phyloP scores from a whole-genome alignment of 2,113 vertebrate genomes.

The Dissostichus mawsoni region DNA sequence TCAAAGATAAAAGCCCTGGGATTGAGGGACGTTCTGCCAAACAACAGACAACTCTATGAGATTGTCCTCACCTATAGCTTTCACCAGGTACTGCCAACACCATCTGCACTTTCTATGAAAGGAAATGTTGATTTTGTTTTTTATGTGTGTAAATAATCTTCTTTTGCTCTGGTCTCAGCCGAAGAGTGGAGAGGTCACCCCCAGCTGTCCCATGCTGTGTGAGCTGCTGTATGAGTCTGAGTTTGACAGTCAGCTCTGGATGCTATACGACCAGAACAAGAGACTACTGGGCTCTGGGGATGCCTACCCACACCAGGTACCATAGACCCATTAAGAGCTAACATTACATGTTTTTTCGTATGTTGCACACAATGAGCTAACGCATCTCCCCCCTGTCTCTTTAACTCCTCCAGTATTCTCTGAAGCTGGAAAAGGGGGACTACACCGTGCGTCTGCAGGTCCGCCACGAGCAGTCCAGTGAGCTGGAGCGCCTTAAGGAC shows the following conservation, averaged over 20 bases:
- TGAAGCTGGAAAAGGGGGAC: conserved; percentile 99
- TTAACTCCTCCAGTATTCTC: conserved; percentile 88
- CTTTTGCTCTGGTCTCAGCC: conserved; percentile 82
- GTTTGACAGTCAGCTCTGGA: conserved; percentile 98
- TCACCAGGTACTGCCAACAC: conserved; percentile 87
- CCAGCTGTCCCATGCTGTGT: conserved; percentile 95
- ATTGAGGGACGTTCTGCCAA: conserved; percentile 92
- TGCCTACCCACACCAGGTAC: conserved; percentile 98
- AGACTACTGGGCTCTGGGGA: conserved; percentile 96
- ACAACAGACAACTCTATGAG: conserved; percentile 96
- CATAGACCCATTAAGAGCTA: too few species aligned
- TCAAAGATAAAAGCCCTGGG: conserved; percentile 95
- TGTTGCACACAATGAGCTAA: neutral
- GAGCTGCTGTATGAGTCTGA: conserved; percentile 97
- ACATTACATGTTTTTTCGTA: neutral
- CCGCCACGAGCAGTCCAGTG: conserved; percentile 94
- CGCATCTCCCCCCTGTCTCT: conserved; percentile 48
- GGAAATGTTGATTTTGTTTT: neutral
- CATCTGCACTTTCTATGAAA: neutral
- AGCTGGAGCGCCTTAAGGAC: conserved; percentile 97
- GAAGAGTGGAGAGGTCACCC: conserved; percentile 97
- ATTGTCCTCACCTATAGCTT: conserved; percentile 95
- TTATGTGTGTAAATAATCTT: neutral
- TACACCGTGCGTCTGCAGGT: conserved; percentile 96
- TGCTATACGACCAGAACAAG: conserved; percentile 98